These are phyloP conservation scores for Apeltes quadracus DNA, from an alignment of 2,113 vertebrate genomes.

Conservation along the genomic window DNA sequence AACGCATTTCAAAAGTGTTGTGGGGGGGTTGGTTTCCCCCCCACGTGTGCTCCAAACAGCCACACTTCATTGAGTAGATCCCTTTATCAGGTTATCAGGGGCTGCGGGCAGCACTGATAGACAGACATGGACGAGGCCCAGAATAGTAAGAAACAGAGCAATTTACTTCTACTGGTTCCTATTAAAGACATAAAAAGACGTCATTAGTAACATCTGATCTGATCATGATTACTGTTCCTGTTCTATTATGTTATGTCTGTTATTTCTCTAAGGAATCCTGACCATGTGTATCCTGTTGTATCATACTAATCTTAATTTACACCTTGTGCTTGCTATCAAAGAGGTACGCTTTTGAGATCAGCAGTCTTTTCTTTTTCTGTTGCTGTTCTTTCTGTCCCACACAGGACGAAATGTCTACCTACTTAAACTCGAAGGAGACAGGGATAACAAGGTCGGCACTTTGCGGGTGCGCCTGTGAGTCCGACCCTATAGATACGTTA, in stretches of 20 bases:
- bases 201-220: constrained; percentile 1
- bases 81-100: constrained; percentile 8
- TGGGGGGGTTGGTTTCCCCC: not conserved
- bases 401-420: constrained; percentile 9
- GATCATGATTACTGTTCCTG: not conserved
- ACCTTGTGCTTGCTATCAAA: not conserved
- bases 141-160: constrained; percentile 57
- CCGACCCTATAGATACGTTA: constrained; percentile 48
- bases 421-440: constrained; percentile 47
- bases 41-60: not conserved
- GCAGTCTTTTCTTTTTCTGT: not conserved
- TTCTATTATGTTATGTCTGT: too few relatives aligned
- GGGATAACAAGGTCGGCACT: constrained; percentile 65
- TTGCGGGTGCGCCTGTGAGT: constrained; percentile 35
- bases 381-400: not conserved
- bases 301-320: not conserved
- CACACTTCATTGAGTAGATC: not conserved
- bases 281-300: not conserved
- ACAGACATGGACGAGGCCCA: constrained; percentile 27
- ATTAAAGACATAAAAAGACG: constrained; percentile 27
- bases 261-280: not conserved
- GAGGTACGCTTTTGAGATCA: not conserved
- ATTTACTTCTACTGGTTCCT: constrained; percentile 25
- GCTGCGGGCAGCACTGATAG: constrained; percentile 45
- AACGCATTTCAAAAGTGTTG: not conserved